These are phyloP conservation scores for Nematolebias whitei DNA, from an alignment of 2,113 vertebrate species.

Conservation along the genomic window DNA sequence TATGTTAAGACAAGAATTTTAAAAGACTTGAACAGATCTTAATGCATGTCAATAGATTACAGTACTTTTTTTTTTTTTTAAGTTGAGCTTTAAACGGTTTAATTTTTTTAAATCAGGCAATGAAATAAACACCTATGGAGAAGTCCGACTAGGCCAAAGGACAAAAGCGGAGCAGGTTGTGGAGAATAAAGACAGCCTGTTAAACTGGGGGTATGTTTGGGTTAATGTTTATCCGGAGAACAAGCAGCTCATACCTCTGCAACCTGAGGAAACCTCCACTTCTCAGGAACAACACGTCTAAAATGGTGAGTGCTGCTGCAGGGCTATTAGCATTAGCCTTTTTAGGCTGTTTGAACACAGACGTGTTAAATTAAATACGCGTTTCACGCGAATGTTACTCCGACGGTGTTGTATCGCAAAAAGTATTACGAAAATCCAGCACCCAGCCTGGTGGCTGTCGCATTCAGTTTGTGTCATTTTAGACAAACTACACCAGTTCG, in stretches of 20 bases:
- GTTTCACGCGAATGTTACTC: background rate
- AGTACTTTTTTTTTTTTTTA: too few relatives aligned
- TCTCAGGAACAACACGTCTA: slow-evolving; percentile 35
- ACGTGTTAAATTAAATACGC: background rate
- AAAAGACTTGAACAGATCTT: too few relatives aligned
- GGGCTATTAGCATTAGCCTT: slow-evolving; percentile 21
- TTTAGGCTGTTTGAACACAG: background rate
- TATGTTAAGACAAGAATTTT: too few relatives aligned
- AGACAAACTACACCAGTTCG: too few relatives aligned
- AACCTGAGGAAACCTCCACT: slow-evolving; percentile 16
- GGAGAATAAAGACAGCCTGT: background rate
- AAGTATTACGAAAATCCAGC: background rate
- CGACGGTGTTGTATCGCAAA: background rate
- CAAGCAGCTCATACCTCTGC: slow-evolving; percentile 37
- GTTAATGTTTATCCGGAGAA: slow-evolving; percentile 76
- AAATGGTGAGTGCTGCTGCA: slow-evolving; percentile 74
- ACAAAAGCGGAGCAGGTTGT: background rate
- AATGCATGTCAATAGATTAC: background rate
- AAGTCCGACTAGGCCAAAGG: background rate
- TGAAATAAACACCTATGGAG: slow-evolving; percentile 40
- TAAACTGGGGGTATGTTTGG: slow-evolving; percentile 51
- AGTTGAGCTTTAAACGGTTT: background rate
- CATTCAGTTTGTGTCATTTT: background rate
- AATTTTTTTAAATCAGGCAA: slow-evolving; percentile 74
- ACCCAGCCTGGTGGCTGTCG: background rate